Base-by-base conservation (phyloP, 2,797 vertebrate genomes). In the Sandelia bainsii region DNA sequence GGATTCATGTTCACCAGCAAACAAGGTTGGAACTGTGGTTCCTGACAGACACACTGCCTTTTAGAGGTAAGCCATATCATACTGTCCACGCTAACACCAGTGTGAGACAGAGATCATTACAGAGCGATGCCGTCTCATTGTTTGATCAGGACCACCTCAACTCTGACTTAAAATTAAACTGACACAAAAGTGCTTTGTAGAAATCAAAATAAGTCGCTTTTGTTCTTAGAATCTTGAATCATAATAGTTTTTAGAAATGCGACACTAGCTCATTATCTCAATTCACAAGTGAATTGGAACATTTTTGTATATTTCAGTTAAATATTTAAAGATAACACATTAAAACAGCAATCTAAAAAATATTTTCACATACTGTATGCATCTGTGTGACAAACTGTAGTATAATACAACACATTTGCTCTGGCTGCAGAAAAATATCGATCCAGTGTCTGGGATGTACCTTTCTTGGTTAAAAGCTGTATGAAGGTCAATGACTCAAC, bases 301-400 rank as follows among this genome's bases (percentile, higher is more conserved):
- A 17, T 23, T 49, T 62, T 69, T 54, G 67, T 25, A 52, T 6
- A 25, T 44, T 68, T 51, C 20, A 25, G 13, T 20, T n/a, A 61
- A 66, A 34, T 17, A 20, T 22, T 39, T 14, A 25, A 32, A 56
- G 5, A 40, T 12, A 2, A 5, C 27, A 22, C 34, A 37, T n/a
- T n/a, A n/a, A n/a, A n/a, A n/a, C n/a, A n/a, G n/a, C n/a, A n/a
- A n/a, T n/a, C n/a, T n/a, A n/a, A n/a, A n/a, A n/a, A n/a, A n/a
- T n/a, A n/a, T n/a, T 34, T 50, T 3, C 23, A 16, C 34, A 27
- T 46, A 61, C 6, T 46, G 10, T 32, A 4, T 16, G 8, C 25
- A 17, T 50, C 40, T 1, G 1, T 29, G 17, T 46, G 42, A 1
- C 25, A 25, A 25, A 25, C 25, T 25, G 25, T 25, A 25, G 25